These are phyloP conservation scores for Anas georgica DNA, from an alignment of 2,797 vertebrate genomes.

Conservation along the genomic window DNA sequence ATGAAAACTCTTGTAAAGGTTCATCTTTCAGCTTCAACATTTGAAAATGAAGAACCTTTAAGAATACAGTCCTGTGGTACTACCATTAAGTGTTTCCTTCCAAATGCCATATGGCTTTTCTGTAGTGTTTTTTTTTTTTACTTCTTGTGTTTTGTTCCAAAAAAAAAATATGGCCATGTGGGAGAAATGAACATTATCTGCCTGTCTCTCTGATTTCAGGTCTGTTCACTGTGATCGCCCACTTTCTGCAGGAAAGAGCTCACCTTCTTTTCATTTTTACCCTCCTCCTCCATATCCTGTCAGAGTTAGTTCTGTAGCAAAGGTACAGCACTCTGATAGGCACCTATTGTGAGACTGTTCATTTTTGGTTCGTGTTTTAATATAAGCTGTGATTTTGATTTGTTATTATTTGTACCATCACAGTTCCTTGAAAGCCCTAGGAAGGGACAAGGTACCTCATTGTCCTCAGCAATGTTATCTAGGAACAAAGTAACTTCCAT, in stretches of 20 bases:
- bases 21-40: background rate
- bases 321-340: background rate
- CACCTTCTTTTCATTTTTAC: background rate
- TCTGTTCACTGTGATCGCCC: background rate
- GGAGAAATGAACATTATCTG: background rate
- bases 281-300: constrained; percentile 39
- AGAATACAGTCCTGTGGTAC: background rate
- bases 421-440: background rate
- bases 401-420: constrained; percentile 43
- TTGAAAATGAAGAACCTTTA: background rate
- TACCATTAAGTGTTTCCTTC: background rate
- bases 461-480: background rate
- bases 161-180: background rate
- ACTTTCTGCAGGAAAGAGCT: background rate
- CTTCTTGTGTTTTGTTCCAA: background rate
- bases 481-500: background rate
- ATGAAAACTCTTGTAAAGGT: background rate
- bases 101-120: background rate
- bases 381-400: constrained; percentile 23
- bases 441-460: background rate
- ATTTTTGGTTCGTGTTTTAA: constrained; percentile 34
- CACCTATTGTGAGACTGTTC: constrained; percentile 8
- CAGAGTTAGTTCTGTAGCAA: background rate
- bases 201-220: background rate
- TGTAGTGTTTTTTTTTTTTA: background rate